These are phyloP conservation scores for Pampusana beccarii DNA, from an alignment of 2,113 vertebrate genomes.

Conservation along the genomic window DNA sequence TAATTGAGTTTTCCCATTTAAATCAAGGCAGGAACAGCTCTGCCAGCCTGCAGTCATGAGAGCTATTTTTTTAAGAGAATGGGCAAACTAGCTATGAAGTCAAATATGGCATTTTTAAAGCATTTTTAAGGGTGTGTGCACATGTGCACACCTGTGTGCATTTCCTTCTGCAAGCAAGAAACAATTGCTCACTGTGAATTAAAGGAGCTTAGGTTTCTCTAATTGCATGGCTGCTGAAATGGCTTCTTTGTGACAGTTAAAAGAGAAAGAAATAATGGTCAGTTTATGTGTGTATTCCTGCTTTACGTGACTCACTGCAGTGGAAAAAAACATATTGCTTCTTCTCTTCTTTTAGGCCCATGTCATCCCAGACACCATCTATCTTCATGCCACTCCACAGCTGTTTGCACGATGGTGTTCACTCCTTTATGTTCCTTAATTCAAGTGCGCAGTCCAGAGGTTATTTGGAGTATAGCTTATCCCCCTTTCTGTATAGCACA, in stretches of 20 bases:
- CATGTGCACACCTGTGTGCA: background rate
- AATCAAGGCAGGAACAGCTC: slow-evolving; percentile 54
- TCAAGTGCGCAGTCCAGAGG: background rate
- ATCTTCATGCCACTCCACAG: background rate
- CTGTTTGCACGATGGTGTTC: background rate
- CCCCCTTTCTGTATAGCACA: background rate
- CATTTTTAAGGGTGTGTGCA: background rate
- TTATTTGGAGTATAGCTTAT: background rate
- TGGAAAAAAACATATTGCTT: background rate
- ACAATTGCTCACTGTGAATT: background rate
- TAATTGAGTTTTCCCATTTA: slow-evolving; percentile 68
- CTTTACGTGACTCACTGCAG: background rate
- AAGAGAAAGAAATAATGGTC: background rate
- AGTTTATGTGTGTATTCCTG: background rate
- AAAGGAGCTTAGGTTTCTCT: background rate
- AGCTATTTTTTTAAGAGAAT: slow-evolving; percentile 50
- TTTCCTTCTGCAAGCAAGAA: slow-evolving; percentile 20
- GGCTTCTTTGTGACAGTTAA: background rate
- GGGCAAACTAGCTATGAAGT: slow-evolving; percentile 45
- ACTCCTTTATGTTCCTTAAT: background rate
- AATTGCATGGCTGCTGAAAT: background rate
- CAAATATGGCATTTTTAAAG: slow-evolving; percentile 14
- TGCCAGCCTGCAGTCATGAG: slow-evolving; percentile 46
- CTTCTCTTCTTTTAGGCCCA: background rate
- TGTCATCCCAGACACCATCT: background rate